These are phyloP conservation scores for Saccopteryx leptura DNA, from an alignment of 2,113 vertebrate genomes.

Conservation along the genomic window DNA sequence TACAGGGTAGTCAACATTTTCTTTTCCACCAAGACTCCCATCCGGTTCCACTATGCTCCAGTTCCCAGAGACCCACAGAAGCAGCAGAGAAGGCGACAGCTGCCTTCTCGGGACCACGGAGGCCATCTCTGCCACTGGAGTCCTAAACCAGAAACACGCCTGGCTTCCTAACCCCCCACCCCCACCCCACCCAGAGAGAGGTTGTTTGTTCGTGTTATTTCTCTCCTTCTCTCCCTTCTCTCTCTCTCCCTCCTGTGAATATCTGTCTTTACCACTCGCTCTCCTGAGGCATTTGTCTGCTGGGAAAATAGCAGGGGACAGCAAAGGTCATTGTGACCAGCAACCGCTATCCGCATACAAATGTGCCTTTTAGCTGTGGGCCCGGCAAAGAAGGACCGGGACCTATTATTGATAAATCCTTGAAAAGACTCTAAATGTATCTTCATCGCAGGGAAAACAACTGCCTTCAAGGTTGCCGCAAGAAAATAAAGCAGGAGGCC, in stretches of 20 bases:
- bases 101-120: neutral
- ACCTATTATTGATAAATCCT: constrained; percentile 90
- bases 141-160: constrained; percentile 1
- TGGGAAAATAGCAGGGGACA: constrained; percentile 87
- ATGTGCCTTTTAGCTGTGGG: constrained; percentile 87
- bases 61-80: neutral
- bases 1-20: constrained; percentile 34
- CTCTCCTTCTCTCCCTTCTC: neutral
- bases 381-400: constrained; percentile 83
- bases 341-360: constrained; percentile 86
- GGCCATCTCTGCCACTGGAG: fast-evolving
- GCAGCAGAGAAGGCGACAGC: neutral
- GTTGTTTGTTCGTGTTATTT: constrained; percentile 53
- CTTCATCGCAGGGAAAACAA: constrained; percentile 91
- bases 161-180: constrained; percentile 21
- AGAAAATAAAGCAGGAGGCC: constrained; percentile 87
- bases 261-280: constrained; percentile 83
- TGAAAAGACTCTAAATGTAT: constrained; percentile 89
- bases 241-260: neutral
- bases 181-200: neutral
- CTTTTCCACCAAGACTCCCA: neutral
- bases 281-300: constrained; percentile 86
- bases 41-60: fast-evolving
- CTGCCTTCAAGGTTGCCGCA: constrained; percentile 88
- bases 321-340: constrained; percentile 89